Evolutionary conservation across 2,888 invertebrate species (phyloP).

Genomic region (Drosophila basisetae): DNA sequence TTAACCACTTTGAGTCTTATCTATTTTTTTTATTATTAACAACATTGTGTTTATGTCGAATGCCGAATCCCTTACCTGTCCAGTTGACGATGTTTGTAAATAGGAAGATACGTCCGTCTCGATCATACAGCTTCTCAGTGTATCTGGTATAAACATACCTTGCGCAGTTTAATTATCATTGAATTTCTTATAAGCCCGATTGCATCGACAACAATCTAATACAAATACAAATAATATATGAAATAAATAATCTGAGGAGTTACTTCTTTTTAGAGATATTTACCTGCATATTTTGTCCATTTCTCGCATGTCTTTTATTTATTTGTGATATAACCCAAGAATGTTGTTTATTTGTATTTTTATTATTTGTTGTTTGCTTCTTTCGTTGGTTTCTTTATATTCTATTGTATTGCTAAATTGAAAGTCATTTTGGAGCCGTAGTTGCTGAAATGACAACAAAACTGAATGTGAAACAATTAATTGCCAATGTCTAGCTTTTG

Average conservation of each 20-base stretch:
- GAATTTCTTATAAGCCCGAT: conserved; percentile 41
- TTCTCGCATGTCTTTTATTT: conserved; percentile 3
- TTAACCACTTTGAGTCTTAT: background rate
- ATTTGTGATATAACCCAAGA: background rate
- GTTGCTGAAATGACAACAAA: conserved; percentile 21
- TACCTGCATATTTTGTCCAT: conserved; percentile 22
- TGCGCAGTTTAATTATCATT: conserved; percentile 55
- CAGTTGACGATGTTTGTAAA: conserved; percentile 97
- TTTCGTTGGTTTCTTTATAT: background rate
- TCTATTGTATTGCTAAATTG: conserved; percentile 10
- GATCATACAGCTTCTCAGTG: conserved; percentile 97
- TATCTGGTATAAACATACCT: conserved; percentile 95
- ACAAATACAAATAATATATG: background rate
- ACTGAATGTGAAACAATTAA: background rate
- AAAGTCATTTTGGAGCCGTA: conserved; percentile 16
- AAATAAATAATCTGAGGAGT: background rate
- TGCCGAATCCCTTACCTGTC: conserved; percentile 89
- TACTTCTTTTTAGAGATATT: background rate
- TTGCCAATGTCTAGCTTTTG: background rate
- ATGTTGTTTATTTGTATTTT: background rate
- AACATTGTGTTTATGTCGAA: background rate
- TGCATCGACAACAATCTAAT: conserved; percentile 29
- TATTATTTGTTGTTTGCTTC: background rate
- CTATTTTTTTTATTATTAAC: background rate
- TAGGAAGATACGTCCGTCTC: conserved; percentile 97